Evolutionary conservation across 2,888 invertebrate genomes (phyloP).

Genomic region (Epirrita christyi): DNA sequence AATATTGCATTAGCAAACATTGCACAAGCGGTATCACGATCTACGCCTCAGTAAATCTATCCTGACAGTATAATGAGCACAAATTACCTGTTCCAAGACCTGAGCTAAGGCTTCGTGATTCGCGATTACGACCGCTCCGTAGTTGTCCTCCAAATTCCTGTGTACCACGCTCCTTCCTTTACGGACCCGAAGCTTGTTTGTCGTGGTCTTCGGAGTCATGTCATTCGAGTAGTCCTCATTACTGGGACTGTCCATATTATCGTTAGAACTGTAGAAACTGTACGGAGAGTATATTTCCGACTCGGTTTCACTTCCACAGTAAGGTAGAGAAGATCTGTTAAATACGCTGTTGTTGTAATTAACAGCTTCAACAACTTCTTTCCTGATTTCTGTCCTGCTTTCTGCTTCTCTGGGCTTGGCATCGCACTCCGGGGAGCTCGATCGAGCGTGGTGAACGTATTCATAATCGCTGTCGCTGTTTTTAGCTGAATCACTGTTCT

Average conservation of each 20-base stretch:
- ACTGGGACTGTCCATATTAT: slow-evolving; percentile 77
- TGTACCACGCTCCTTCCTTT: slow-evolving; percentile 93
- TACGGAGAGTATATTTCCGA: slow-evolving; percentile 94
- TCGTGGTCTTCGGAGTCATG: slow-evolving; percentile 76
- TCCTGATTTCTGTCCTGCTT: slow-evolving; percentile 61
- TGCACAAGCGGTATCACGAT: slow-evolving; percentile 32
- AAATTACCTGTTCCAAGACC: slow-evolving; percentile 92
- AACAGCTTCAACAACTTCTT: slow-evolving; percentile 67
- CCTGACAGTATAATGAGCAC: slow-evolving; percentile 32
- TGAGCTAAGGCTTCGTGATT: slow-evolving; percentile 96
- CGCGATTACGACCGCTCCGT: slow-evolving; percentile 94
- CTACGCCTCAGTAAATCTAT: slow-evolving; percentile 41
- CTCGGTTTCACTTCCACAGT: slow-evolving; percentile 93
- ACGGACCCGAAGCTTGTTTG: slow-evolving; percentile 89
- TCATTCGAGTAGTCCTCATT: slow-evolving; percentile 77
- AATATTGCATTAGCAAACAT: slow-evolving; percentile 25
- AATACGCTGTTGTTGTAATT: slow-evolving; percentile 86
- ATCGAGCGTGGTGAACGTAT: slow-evolving; percentile 86
- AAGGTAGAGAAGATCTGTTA: slow-evolving; percentile 89
- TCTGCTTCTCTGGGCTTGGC: slow-evolving; percentile 73
- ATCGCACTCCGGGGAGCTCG: slow-evolving; percentile 89
- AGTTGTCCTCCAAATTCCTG: slow-evolving; percentile 94
- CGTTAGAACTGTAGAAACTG: slow-evolving; percentile 88
- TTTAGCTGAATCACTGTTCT: slow-evolving; percentile 75
- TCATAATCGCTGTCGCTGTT: slow-evolving; percentile 87